Evolutionary conservation across 2,113 vertebrate genomes (phyloP), one percentile per base, ranked within the genome.

Genomic region (Heterochromis multidens): DNA sequence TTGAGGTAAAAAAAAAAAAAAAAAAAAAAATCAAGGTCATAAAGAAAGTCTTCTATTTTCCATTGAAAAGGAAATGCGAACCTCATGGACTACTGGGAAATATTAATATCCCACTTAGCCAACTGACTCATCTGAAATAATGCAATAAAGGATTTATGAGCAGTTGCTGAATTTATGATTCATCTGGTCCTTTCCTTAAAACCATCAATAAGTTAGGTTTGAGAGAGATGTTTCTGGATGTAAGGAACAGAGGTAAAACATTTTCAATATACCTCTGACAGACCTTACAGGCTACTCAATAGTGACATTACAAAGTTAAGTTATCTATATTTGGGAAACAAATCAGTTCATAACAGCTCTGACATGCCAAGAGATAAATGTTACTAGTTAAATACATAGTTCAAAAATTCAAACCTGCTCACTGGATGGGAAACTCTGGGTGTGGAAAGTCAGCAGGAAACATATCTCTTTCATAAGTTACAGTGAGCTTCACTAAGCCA

Each of bases 21-120:
- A n/a, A n/a, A n/a, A n/a, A n/a, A 57, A 23, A 29, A 76, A 87
- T 21, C 23, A 29, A 90, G 85, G 85, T 89, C 88, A 87, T 33
- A 56, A 62, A 82, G 77, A 59, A 81, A 65, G 21, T 58, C 12
- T 76, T 58, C 84, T 83, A 12, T 81, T 85, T 83, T 21, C 67
- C n/a, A 79, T 89, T 81, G 80, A 87, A 43, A 83, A 77, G 5
- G 3, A 23, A 40, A 87, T 81, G n/a, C 67, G 60, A 60, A 7
- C 52, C 60, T 80, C 85, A 33, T 7, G 54, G 56, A 77, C 33
- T 3, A 31, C 4, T 21, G 46, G 40, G 31, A 57, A 77, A n/a
- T n/a, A 61, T 61, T 29, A 61, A n/a, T 40, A 61, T 10, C 58
- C 25, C 54, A 13, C 43, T 52, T 74, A 52, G 67, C 25, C 25